These are phyloP conservation scores for Pachypanchax playfairii DNA, from an alignment of 2,113 vertebrate genomes.

Conservation along the genomic window DNA sequence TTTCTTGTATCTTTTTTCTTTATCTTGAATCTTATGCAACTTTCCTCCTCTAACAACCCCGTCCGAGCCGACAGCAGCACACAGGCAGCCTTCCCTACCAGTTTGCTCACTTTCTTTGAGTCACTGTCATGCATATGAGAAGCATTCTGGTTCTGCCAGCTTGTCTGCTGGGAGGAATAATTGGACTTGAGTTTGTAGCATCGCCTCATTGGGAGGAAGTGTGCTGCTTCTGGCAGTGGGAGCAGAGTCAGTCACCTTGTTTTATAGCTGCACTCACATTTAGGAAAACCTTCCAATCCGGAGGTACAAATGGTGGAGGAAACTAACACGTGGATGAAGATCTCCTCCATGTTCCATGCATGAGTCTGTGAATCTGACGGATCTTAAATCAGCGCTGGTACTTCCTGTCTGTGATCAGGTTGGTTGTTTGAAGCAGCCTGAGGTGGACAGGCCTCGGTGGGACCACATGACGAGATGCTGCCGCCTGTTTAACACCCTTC, in stretches of 20 bases:
- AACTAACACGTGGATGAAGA: neutral
- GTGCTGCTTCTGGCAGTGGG: neutral
- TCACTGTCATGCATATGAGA: neutral
- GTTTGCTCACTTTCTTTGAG: neutral
- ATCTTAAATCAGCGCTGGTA: neutral
- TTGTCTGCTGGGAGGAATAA: conserved; percentile 7
- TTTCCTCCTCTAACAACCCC: neutral
- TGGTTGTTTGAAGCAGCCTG: conserved; percentile 16
- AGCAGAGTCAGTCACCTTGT: neutral
- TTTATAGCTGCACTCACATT: neutral
- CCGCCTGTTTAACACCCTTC: conserved; percentile 61
- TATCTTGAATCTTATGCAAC: neutral
- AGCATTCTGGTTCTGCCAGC: neutral
- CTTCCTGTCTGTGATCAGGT: neutral
- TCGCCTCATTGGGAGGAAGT: neutral
- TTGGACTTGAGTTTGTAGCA: neutral
- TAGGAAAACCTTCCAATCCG: neutral
- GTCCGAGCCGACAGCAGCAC: neutral
- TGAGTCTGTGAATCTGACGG: too few relatives aligned
- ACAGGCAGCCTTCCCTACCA: neutral
- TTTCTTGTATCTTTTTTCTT: neutral
- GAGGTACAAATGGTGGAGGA: too few relatives aligned
- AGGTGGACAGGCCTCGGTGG: conserved; percentile 31
- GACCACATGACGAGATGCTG: conserved; percentile 57
- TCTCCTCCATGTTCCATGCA: neutral